Percentiles rank a stretch among this genome's conserved stretches.
phyloP scores from a whole-genome alignment of 2,113 vertebrate genomes.

The Thalassoma bifasciatum region DNA sequence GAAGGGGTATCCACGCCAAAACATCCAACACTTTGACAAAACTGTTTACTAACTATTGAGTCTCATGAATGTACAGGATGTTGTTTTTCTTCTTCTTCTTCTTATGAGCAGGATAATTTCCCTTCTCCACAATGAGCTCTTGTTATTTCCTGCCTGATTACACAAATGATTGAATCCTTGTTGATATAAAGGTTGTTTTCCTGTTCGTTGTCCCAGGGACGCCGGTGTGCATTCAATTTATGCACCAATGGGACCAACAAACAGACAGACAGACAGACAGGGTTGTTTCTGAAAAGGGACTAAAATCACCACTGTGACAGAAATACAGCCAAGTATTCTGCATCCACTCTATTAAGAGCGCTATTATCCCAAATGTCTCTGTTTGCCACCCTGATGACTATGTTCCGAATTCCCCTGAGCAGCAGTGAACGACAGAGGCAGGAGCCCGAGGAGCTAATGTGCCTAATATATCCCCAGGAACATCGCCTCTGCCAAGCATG shows the following conservation, averaged over 20 bases:
- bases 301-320: slow-evolving; percentile 21
- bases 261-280: slow-evolving; percentile 29
- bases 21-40: not conserved
- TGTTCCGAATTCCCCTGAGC: slow-evolving; percentile 33
- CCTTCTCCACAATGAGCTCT: slow-evolving; percentile 53
- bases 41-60: too few species aligned
- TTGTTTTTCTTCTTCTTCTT: slow-evolving; percentile 45
- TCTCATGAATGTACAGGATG: slow-evolving; percentile 1
- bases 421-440: slow-evolving; percentile 34
- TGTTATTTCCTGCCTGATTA: slow-evolving; percentile 71
- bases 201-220: slow-evolving; percentile 58
- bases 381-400: slow-evolving; percentile 41
- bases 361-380: slow-evolving; percentile 50
- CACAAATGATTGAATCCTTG: slow-evolving; percentile 60
- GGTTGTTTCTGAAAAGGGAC: slow-evolving; percentile 46
- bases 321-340: slow-evolving; percentile 25
- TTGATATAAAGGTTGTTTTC: slow-evolving; percentile 55
- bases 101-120: slow-evolving; percentile 45
- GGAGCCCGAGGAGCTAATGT: slow-evolving; percentile 61
- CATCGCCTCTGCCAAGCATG: slow-evolving; percentile 59
- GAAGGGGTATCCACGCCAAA: slow-evolving; percentile 25
- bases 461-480: slow-evolving; percentile 55
- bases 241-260: slow-evolving; percentile 39
- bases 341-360: slow-evolving; percentile 53
- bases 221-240: slow-evolving; percentile 49